A percentile compares a stretch with the other conserved stretches of the same genome.
phyloP scores from a whole-genome alignment of 1,140 invertebrate genomes.

The Idris sp. region DNA sequence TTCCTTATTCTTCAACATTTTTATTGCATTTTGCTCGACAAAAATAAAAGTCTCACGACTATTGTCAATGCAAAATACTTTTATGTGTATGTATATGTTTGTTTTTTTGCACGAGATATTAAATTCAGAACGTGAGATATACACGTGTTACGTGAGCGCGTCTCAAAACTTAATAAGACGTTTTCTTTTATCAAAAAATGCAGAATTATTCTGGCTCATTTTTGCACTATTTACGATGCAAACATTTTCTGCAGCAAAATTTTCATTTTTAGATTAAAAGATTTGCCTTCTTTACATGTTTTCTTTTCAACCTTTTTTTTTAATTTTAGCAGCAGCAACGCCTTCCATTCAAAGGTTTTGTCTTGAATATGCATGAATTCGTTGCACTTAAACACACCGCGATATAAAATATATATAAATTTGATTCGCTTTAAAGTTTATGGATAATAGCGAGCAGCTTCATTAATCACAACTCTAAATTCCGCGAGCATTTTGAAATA shows the following conservation, averaged over 20 bases:
- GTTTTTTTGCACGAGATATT: slow-evolving; percentile 21
- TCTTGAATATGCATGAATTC: slow-evolving; percentile 50
- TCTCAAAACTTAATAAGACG: slow-evolving; percentile 37
- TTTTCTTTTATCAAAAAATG: slow-evolving; percentile 50
- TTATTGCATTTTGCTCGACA: not conserved
- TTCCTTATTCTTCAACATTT: not conserved
- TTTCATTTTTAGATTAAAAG: no score
- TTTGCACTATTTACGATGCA: slow-evolving; percentile 19
- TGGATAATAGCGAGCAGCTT: slow-evolving; percentile 22
- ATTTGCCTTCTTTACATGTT: slow-evolving; percentile 18
- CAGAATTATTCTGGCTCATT: slow-evolving; percentile 27
- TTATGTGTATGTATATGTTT: slow-evolving; percentile 15
- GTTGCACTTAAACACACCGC: slow-evolving; percentile 33
- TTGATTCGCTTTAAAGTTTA: slow-evolving; percentile 37
- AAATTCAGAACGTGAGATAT: slow-evolving; percentile 27
- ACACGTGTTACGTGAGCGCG: slow-evolving; percentile 29
- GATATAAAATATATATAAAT: slow-evolving; percentile 56
- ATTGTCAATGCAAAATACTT: slow-evolving; percentile 17
- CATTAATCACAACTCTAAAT: slow-evolving; percentile 35
- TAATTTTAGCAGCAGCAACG: slow-evolving; percentile 32
- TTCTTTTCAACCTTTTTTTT: no score
- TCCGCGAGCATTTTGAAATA: slow-evolving; percentile 30
- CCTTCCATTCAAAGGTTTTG: slow-evolving; percentile 46
- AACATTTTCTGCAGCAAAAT: no score
- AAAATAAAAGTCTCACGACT: slow-evolving; percentile 22